Evolutionary conservation across 2,797 vertebrate species (phyloP).

Genomic region (Podarcis lilfordi): DNA sequence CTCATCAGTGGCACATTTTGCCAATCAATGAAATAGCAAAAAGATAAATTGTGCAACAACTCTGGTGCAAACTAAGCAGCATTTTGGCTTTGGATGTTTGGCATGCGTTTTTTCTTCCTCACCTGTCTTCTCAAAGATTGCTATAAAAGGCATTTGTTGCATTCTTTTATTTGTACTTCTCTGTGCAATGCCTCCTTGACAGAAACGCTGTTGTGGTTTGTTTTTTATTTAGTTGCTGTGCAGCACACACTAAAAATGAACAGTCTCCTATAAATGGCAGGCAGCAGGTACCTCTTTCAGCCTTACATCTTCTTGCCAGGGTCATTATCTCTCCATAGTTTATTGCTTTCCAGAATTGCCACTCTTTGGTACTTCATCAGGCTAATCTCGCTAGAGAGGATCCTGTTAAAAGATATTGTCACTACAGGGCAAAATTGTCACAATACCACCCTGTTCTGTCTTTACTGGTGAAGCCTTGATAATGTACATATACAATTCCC

Average conservation of each 20-base stretch:
- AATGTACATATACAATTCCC: slow-evolving; percentile 5
- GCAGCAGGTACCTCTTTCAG: slow-evolving; percentile 37
- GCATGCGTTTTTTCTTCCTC: slow-evolving; percentile 26
- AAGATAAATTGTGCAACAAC: slow-evolving; percentile 53
- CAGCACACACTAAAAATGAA: slow-evolving; percentile 42
- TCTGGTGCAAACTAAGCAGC: slow-evolving; percentile 52
- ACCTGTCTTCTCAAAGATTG: slow-evolving; percentile 48
- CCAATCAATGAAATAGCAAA: neutral
- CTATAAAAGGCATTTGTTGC: slow-evolving; percentile 43
- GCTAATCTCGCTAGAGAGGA: slow-evolving; percentile 29
- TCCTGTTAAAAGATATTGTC: slow-evolving; percentile 27
- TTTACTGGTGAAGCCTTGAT: slow-evolving; percentile 34
- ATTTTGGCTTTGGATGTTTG: slow-evolving; percentile 28
- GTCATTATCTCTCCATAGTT: slow-evolving; percentile 42
- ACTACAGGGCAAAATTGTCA: slow-evolving; percentile 47
- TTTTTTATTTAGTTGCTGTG: slow-evolving; percentile 47
- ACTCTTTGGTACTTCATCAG: slow-evolving; percentile 42
- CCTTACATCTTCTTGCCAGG: slow-evolving; percentile 30
- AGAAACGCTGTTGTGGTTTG: slow-evolving; percentile 62
- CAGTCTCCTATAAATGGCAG: slow-evolving; percentile 42
- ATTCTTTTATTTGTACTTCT: slow-evolving; percentile 43
- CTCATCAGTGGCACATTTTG: neutral
- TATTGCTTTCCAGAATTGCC: slow-evolving; percentile 47
- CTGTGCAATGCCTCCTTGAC: slow-evolving; percentile 55
- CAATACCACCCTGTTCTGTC: neutral